Base-by-base conservation (phyloP, 64 coral and sea anemone species). In the Acropora tenuis region DNA sequence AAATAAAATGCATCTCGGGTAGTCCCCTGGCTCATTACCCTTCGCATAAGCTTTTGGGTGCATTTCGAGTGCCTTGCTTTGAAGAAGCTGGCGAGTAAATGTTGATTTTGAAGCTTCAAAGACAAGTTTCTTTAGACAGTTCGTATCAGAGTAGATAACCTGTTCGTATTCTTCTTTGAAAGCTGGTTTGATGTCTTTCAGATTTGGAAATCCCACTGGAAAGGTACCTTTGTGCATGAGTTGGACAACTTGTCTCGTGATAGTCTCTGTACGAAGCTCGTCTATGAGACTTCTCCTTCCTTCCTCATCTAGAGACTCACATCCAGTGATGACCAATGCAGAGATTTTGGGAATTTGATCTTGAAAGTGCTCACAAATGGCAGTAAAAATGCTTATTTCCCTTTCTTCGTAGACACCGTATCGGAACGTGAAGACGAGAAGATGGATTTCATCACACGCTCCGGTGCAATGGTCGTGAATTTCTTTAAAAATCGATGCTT, bases 161-260 rank as follows among this genome's bases (percentile, higher is more conserved):
- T 65, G 30, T 30, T 66, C 17, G 11, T 84, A 84, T 43, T 8
- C 81, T 30, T 84, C 58, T 43, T 13, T 84, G 5, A 84, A 20
- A 61, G 3, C 41, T 59, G 80, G 19, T 83, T 58, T 18, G n/a
- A 67, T 43, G 3, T 68, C 69, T 0, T 84, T n/a, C 1, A 66
- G 2, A 13, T 8, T 41, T 66, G 81, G 81, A 67, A 84, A 84
- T 9, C 81, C 58, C 16, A 84, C 81, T 41, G 81, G 81, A 46
- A 1, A 47, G 46, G 67, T 84, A 8, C 40, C 58, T 66, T 84
- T 67, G 3, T 49, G 30, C 81, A 84, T 67, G 20, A 44, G 68
- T 6, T 84, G 15, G 6, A 46, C 81, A 0, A 84, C 20, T 9
- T 4, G 3, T 84, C 45, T 84, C 42, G 81, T 84, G 3, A 5